These are phyloP conservation scores for Caenorhabditis doughertyi DNA, from an alignment of 2,888 invertebrate species.

Conservation along the genomic window DNA sequence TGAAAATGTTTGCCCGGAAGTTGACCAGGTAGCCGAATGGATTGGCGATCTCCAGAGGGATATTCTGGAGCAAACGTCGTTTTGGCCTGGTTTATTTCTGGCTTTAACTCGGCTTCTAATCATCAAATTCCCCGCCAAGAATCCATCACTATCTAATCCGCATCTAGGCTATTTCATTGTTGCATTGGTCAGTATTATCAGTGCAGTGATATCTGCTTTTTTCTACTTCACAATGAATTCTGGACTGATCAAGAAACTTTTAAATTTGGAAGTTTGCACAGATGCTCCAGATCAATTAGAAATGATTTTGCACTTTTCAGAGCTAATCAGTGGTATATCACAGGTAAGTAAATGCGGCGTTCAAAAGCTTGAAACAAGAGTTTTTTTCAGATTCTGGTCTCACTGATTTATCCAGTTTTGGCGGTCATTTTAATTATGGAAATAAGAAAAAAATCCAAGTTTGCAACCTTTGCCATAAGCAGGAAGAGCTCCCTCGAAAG, in stretches of 20 bases:
- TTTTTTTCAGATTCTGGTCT: neutral
- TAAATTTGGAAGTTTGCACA: neutral
- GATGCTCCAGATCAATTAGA: neutral
- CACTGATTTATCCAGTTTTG: neutral
- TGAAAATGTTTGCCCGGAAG: neutral
- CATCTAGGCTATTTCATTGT: neutral
- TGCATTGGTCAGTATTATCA: neutral
- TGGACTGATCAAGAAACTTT: neutral
- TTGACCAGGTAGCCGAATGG: neutral
- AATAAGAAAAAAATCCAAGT: neutral
- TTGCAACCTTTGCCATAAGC: no score
- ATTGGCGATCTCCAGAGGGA: constrained; percentile 1
- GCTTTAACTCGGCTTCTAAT: neutral
- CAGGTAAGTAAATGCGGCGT: neutral
- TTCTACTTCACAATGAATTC: neutral
- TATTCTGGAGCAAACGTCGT: constrained; percentile 2
- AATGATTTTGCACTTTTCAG: neutral
- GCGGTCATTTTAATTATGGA: neutral
- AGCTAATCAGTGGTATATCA: neutral
- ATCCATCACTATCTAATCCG: neutral
- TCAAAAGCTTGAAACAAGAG: neutral
- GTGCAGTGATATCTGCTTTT: neutral
- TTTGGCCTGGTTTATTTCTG: constrained; percentile 16
- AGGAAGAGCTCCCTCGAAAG: neutral
- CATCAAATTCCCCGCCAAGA: neutral